Evolutionary conservation across 2,113 vertebrate species (phyloP).

Genomic region (Brienomyrus longianalis): DNA sequence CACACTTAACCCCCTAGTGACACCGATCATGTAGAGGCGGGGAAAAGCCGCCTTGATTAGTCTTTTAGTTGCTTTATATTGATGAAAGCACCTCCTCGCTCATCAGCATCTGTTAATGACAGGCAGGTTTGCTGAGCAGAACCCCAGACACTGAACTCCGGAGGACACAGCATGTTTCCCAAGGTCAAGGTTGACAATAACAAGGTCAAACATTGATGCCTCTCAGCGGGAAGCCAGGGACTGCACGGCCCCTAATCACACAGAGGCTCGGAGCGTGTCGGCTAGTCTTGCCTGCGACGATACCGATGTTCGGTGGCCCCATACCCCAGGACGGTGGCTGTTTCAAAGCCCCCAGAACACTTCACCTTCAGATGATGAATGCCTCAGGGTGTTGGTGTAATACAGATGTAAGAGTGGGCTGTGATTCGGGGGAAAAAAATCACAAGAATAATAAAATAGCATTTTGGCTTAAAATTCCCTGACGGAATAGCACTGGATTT

Average conservation of each 20-base stretch:
- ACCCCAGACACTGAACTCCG: not conserved
- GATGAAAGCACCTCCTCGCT: not conserved
- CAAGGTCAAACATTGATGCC: not conserved
- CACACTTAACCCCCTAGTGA: not conserved
- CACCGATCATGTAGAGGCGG: not conserved
- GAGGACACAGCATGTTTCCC: not conserved
- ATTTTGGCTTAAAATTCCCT: not conserved
- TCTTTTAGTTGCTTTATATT: not conserved
- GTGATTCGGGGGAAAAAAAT: not conserved
- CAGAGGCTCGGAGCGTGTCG: not conserved
- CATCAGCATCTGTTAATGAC: not conserved
- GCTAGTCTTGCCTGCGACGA: not conserved
- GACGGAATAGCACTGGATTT: not conserved
- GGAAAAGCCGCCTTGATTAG: not conserved
- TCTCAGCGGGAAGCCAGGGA: not conserved
- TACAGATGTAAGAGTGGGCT: not conserved
- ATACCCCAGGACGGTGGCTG: not conserved
- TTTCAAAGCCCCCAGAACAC: not conserved
- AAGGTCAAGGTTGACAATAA: not conserved
- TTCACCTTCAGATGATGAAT: not conserved
- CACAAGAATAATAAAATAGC: not conserved
- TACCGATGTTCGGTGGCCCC: not conserved
- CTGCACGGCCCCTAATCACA: not conserved
- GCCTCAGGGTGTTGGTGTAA: not conserved
- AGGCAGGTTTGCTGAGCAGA: not conserved